Evolutionary conservation across 2,113 vertebrate species (phyloP).

Genomic region (Eira barbara): DNA sequence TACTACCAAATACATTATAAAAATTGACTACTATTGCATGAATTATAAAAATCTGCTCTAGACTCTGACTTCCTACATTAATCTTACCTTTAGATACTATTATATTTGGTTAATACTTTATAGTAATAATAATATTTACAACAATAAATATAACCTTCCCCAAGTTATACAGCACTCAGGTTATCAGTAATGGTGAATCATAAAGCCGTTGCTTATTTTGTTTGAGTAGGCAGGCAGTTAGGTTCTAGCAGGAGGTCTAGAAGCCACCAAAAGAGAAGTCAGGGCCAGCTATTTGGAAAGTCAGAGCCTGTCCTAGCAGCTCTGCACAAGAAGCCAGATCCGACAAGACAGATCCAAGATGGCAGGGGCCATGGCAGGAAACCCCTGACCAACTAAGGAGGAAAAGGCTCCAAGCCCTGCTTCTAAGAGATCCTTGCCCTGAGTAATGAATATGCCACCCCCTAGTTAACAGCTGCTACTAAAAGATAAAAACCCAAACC

Average conservation of each 20-base stretch:
- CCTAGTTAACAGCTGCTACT: not conserved
- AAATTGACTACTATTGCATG: not conserved
- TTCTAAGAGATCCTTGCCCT: not conserved
- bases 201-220: not conserved
- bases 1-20: not conserved
- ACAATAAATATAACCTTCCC: not conserved
- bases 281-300: not conserved
- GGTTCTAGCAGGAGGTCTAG: not conserved
- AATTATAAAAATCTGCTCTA: not conserved
- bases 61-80: not conserved
- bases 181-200: not conserved
- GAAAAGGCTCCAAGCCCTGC: not conserved
- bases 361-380: not conserved
- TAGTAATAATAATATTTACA: not conserved
- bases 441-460: not conserved
- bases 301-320: not conserved
- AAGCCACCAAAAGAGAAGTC: not conserved
- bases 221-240: not conserved
- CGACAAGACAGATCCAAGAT: not conserved
- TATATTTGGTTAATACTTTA: not conserved
- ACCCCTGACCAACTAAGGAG: not conserved
- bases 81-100: not conserved
- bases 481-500: not conserved
- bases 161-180: not conserved
- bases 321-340: not conserved